These are phyloP conservation scores for Tetragonisca angustula DNA, from an alignment of 2,888 invertebrate genomes.

Conservation along the genomic window DNA sequence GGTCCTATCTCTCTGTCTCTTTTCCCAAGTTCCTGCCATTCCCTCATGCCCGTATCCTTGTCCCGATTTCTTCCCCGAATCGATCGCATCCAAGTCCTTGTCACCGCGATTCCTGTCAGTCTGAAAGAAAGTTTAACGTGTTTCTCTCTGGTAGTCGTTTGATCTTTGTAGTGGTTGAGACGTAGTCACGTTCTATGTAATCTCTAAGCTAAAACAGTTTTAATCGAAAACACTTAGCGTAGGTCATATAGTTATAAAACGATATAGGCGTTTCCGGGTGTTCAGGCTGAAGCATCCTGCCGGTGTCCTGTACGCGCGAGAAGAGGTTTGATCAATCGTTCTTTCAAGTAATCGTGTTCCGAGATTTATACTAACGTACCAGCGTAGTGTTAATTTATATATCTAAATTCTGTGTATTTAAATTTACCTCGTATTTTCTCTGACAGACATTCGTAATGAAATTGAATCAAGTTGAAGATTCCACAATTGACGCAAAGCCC, in stretches of 20 bases:
- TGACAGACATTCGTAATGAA: too few relatives aligned
- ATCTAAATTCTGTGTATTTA: too few relatives aligned
- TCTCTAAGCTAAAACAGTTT: slow-evolving; percentile 80
- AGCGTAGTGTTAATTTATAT: too few relatives aligned
- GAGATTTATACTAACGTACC: too few relatives aligned
- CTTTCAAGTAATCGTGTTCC: neutral
- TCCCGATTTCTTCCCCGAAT: slow-evolving; percentile 12
- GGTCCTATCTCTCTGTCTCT: slow-evolving; percentile 53
- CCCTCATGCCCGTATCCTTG: neutral
- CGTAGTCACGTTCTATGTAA: slow-evolving; percentile 81
- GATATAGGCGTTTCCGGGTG: slow-evolving; percentile 75
- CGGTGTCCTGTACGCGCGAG: neutral
- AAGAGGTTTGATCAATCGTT: neutral
- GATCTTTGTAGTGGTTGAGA: slow-evolving; percentile 78
- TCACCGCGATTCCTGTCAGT: slow-evolving; percentile 42
- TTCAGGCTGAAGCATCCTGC: slow-evolving; percentile 65
- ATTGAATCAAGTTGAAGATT: too few relatives aligned
- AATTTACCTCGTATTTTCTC: too few relatives aligned
- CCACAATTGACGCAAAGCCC: too few relatives aligned
- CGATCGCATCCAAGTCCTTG: slow-evolving; percentile 43
- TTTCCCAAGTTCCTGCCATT: slow-evolving; percentile 27
- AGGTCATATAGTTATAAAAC: slow-evolving; percentile 77
- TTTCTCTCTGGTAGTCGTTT: slow-evolving; percentile 81
- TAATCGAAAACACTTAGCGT: slow-evolving; percentile 80
- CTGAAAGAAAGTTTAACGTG: slow-evolving; percentile 75